Conservation (phyloP, 2,888 invertebrate genomes). For the Caenorhabditis becei region DNA sequence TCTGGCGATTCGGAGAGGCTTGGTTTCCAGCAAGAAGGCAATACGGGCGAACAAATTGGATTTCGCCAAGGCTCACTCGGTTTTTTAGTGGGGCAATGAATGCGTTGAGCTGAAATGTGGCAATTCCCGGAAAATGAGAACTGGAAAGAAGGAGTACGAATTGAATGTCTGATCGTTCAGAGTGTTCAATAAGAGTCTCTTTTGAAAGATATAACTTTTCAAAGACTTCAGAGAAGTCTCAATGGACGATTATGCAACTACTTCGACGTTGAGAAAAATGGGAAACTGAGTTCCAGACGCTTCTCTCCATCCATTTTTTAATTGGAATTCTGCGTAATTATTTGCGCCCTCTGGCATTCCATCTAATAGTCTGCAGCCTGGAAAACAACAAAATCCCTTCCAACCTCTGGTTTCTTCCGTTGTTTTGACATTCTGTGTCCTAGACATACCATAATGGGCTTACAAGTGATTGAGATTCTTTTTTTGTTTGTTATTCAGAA, state of each 20-base stretch:
- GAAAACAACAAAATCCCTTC: not conserved
- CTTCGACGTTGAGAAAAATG: no score
- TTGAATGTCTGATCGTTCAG: no score
- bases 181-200: not conserved
- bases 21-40: not conserved
- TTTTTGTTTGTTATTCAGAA: no score
- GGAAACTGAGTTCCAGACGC: not conserved
- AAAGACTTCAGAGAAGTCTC: no score
- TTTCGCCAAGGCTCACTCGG: not conserved
- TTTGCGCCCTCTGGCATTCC: not conserved
- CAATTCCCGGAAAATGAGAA: slow-evolving; percentile 3
- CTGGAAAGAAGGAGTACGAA: not conserved
- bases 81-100: not conserved
- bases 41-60: not conserved
- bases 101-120: slow-evolving; percentile 1
- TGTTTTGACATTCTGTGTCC: no score
- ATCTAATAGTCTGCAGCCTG: not conserved
- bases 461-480: no score
- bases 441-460: no score
- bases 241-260: no score
- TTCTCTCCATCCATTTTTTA: not conserved
- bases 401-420: no score
- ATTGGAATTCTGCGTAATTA: not conserved
- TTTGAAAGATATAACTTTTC: no score
- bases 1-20: not conserved